Evolutionary conservation across 1,140 invertebrate species (phyloP), one percentile per base, ranked within the genome.

Genomic region (Scylla paramamosain): DNA sequence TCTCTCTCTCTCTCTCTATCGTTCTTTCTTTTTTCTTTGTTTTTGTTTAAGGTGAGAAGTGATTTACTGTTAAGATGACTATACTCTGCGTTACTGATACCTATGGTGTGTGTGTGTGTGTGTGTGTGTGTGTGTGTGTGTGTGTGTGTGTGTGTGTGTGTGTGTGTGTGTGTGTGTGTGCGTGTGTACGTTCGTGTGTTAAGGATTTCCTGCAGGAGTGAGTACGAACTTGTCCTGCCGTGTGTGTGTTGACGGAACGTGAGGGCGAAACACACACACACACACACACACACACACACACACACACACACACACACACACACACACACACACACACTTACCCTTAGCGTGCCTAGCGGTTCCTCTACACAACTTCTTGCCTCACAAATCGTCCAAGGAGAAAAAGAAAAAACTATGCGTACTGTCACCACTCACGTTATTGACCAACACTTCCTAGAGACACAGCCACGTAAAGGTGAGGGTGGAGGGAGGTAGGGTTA

Each of bases 131-230:
- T 48, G 46, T 48, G 46, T 48, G 46, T 48, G 46, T 48, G 52
- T 59, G 52, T 59, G 52, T 59, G 52, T 59, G 52, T 59, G 52
- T 59, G 67, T 77, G 67, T 77, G 67, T 77, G 67, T 77, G 67
- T 77, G 67, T 77, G 67, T 77, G 67, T 77, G 67, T 77, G 67
- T 77, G 67, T 77, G 67, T 77, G 67, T 77, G 67, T 77, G 67
- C n/a, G 67, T 77, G 67, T 77, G 67, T 77, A 20, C n/a, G 67
- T 77, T 6, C n/a, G 25, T 77, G 25, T 8, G n/a, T 20, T 59
- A 59, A 59, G 52, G 16, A 59, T 59, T 59, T 59, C 52, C 52
- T 59, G 52, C 52, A 59, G 52, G 52, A 59, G 52, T 59, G 52
- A 59, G 52, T 59, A 59, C 52, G 52, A 59, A 59, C 52, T 59